These are phyloP conservation scores for Leontocebus nigricollis DNA, from an alignment of 2,797 vertebrate genomes.

Conservation along the genomic window DNA sequence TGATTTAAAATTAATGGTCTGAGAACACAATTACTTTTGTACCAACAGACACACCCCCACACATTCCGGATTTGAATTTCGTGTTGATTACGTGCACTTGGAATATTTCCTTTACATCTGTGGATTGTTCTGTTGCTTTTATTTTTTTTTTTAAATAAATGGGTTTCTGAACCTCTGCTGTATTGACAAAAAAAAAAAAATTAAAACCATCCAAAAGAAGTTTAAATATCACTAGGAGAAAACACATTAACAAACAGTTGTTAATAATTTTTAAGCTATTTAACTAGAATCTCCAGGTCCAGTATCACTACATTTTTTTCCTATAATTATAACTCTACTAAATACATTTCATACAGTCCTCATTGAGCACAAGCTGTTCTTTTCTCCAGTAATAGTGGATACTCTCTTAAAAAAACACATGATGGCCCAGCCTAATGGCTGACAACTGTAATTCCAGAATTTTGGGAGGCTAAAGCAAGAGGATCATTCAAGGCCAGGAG, in stretches of 20 bases:
- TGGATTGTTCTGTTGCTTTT: too few relatives aligned
- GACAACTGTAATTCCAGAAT: background rate
- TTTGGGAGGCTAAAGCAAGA: background rate
- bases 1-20: too few relatives aligned
- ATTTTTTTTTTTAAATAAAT: too few relatives aligned
- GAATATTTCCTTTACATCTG: too few relatives aligned
- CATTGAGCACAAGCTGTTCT: background rate
- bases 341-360: conserved; percentile 27
- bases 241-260: conserved; percentile 60
- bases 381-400: background rate
- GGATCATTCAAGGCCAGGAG: background rate
- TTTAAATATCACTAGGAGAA: conserved; percentile 52
- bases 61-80: too few relatives aligned
- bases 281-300: background rate
- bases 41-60: too few relatives aligned
- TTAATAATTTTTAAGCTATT: conserved; percentile 32
- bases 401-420: background rate
- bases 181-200: too few relatives aligned
- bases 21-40: too few relatives aligned
- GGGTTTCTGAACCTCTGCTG: too few relatives aligned
- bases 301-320: background rate
- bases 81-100: too few relatives aligned
- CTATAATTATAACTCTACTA: background rate
- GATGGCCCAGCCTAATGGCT: background rate
- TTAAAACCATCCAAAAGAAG: conserved; percentile 73